Conservation (phyloP, 53 echinoderm and acorn worm species). For the Stichopus horrens region DNA sequence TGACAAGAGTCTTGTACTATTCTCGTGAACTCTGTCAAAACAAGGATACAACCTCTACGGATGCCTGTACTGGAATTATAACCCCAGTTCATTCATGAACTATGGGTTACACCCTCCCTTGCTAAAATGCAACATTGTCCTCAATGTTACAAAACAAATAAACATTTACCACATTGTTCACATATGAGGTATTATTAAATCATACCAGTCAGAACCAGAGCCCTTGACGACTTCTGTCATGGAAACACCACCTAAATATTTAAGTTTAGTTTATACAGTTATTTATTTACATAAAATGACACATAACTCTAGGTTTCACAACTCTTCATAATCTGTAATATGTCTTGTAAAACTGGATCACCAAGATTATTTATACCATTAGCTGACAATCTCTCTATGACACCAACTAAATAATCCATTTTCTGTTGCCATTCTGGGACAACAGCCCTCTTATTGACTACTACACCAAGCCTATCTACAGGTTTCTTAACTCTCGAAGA, state of each 20-base stretch:
- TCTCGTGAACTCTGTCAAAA: too few species aligned
- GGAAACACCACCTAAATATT: too few species aligned
- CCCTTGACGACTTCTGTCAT: too few species aligned
- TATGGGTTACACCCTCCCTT: conserved; percentile 26
- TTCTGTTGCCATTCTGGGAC: conserved; percentile 10
- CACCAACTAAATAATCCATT: not conserved
- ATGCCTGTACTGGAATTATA: not conserved
- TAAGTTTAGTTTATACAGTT: too few species aligned
- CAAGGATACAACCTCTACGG: too few species aligned
- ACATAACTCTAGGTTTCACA: not conserved
- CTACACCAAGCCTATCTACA: not conserved
- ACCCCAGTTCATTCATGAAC: not conserved
- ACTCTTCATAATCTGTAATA: not conserved
- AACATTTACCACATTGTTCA: not conserved
- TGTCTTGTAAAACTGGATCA: not conserved
- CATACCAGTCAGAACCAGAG: not conserved
- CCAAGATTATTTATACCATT: not conserved
- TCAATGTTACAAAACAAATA: not conserved
- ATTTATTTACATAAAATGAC: too few species aligned
- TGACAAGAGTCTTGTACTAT: too few species aligned
- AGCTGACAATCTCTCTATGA: not conserved
- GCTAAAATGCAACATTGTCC: conserved; percentile 28
- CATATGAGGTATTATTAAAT: not conserved
- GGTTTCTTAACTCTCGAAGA: not conserved
- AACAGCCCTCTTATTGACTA: too few species aligned